These are phyloP conservation scores for Platycheirus rosarum DNA, from an alignment of 2,888 invertebrate genomes.

Conservation along the genomic window DNA sequence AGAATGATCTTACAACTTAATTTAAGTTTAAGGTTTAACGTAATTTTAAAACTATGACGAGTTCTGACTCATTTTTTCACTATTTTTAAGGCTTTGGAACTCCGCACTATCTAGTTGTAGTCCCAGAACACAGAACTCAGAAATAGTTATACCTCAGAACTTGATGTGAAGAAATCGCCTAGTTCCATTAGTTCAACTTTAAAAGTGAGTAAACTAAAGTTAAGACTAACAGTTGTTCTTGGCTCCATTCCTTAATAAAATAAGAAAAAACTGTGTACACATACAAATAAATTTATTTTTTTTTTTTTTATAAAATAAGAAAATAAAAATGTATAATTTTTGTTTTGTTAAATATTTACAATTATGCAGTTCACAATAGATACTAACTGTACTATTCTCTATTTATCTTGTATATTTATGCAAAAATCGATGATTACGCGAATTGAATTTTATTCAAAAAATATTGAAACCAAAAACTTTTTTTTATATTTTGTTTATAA, in stretches of 20 bases:
- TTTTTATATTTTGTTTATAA: neutral
- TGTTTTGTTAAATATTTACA: slow-evolving; percentile 66
- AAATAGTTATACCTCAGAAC: no score
- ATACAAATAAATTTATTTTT: slow-evolving; percentile 32
- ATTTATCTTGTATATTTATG: neutral
- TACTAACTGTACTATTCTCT: neutral
- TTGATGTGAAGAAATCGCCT: no score
- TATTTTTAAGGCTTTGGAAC: no score
- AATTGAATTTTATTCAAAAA: slow-evolving; percentile 33
- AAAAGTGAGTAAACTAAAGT: no score
- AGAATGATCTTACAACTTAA: no score
- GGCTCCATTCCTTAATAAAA: neutral
- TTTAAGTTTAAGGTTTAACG: no score
- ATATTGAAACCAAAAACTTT: slow-evolving; percentile 4
- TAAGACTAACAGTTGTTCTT: no score
- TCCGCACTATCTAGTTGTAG: no score
- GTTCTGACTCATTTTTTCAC: no score
- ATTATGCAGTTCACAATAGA: slow-evolving; percentile 54
- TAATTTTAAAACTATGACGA: no score
- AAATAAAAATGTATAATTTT: slow-evolving; percentile 45
- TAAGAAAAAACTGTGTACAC: slow-evolving; percentile 8
- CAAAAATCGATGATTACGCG: slow-evolving; percentile 33
- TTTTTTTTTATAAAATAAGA: slow-evolving; percentile 41
- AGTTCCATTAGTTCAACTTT: no score
- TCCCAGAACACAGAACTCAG: no score